Conservation (phyloP, 2,888 invertebrate genomes). For the Toxonevra muliebris region DNA sequence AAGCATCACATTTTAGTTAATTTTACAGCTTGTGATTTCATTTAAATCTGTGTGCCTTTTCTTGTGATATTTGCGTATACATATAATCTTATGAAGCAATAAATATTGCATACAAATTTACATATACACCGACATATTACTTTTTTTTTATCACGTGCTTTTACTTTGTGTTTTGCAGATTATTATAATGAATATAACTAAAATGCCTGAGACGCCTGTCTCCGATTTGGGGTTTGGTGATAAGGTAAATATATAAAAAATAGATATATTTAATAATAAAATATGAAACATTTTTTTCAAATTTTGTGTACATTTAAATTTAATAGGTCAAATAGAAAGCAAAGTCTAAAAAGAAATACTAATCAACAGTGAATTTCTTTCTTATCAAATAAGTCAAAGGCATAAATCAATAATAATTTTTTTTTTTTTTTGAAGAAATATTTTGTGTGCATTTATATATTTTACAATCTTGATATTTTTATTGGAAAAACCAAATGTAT, state of each 20-base stretch:
- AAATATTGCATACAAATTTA: not conserved
- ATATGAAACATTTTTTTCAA: not conserved
- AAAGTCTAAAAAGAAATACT: too few species aligned
- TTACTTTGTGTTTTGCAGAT: not conserved
- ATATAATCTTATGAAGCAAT: not conserved
- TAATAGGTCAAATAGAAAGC: too few species aligned
- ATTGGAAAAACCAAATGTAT: too few species aligned
- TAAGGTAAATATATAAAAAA: slow-evolving; percentile 48
- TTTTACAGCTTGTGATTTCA: slow-evolving; percentile 11
- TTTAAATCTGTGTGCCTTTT: too few species aligned
- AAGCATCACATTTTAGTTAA: slow-evolving; percentile 1
- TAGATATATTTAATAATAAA: slow-evolving; percentile 10
- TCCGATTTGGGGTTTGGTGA: slow-evolving; percentile 57
- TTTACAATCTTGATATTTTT: too few species aligned
- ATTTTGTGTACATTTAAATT: too few species aligned
- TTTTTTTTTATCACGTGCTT: not conserved
- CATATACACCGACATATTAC: not conserved
- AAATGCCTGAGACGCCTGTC: slow-evolving; percentile 59
- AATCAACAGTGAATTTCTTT: too few species aligned
- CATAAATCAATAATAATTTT: too few species aligned
- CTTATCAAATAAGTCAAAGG: too few species aligned
- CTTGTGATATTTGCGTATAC: not conserved
- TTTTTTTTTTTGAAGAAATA: too few species aligned
- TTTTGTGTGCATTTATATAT: not conserved
- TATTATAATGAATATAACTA: slow-evolving; percentile 41